Conservation (phyloP, 2,113 vertebrate species). For the Dissostichus mawsoni region DNA sequence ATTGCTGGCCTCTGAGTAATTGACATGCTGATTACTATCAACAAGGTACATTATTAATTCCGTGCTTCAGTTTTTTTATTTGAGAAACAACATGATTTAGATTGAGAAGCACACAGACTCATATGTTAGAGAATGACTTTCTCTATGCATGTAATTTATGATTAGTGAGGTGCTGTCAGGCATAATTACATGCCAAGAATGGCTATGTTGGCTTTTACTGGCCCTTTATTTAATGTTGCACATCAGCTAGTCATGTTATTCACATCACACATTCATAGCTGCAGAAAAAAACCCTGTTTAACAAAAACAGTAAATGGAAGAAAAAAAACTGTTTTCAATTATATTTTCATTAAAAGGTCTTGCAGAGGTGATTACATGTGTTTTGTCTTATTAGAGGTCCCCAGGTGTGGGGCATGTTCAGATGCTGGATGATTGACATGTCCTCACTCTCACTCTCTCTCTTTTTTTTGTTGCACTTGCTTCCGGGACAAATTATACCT, state of each 20-base stretch:
- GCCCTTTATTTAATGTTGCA: slow-evolving; percentile 17
- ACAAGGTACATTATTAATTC: slow-evolving; percentile 85
- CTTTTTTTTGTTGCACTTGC: neutral
- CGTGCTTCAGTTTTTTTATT: slow-evolving; percentile 72
- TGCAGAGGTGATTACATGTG: neutral
- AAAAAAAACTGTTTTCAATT: neutral
- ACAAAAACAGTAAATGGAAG: neutral
- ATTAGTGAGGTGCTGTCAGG: neutral
- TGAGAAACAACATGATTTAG: slow-evolving; percentile 44
- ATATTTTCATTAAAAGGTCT: neutral
- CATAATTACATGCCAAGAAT: slow-evolving; percentile 3
- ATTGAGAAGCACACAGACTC: neutral
- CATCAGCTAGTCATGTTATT: neutral
- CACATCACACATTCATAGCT: slow-evolving; percentile 1
- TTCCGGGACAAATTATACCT: neutral
- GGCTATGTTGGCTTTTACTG: neutral
- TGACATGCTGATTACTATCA: slow-evolving; percentile 74
- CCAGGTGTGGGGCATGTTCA: neutral
- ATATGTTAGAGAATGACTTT: slow-evolving; percentile 17
- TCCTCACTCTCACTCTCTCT: neutral
- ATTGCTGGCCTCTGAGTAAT: slow-evolving; percentile 74
- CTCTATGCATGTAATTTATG: slow-evolving; percentile 7
- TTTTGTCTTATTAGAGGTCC: neutral
- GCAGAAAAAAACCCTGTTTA: neutral
- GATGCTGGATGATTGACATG: neutral